These are phyloP conservation scores for Opisthocomus hoazin DNA, from an alignment of 2,113 vertebrate genomes.

Conservation along the genomic window DNA sequence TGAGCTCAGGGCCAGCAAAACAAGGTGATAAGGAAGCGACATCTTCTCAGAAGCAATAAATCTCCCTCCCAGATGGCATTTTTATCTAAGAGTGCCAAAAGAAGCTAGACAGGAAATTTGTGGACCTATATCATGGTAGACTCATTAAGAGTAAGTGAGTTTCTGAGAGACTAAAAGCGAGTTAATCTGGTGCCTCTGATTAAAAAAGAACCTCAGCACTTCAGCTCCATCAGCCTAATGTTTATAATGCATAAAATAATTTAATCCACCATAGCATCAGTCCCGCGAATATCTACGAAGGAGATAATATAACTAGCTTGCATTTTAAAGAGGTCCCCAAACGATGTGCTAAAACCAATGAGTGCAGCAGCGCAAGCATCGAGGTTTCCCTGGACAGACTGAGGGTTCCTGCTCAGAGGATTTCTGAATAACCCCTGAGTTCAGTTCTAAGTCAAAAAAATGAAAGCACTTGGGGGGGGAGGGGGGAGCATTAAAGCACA, in stretches of 20 bases:
- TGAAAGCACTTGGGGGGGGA: fast-evolving
- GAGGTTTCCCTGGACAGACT: not conserved
- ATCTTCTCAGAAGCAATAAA: conserved; percentile 45
- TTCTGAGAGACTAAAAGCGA: conserved; percentile 45
- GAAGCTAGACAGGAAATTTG: conserved; percentile 59
- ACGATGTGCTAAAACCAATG: not conserved
- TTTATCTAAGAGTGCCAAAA: conserved; percentile 67
- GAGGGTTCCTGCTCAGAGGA: not conserved
- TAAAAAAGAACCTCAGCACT: conserved; percentile 48
- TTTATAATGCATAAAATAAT: conserved; percentile 33
- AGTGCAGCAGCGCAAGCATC: not conserved
- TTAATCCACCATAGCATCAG: not conserved
- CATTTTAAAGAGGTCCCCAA: not conserved
- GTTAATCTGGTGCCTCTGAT: conserved; percentile 50
- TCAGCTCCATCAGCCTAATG: conserved; percentile 1
- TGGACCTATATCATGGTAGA: conserved; percentile 21
- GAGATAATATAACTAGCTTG: not conserved
- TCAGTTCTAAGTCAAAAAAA: not conserved
- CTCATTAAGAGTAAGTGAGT: conserved; percentile 58
- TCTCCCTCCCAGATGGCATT: conserved; percentile 42
- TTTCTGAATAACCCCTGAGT: not conserved
- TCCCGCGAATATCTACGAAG: not conserved
- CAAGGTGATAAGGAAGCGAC: conserved; percentile 58
- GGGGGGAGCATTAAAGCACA: not conserved
- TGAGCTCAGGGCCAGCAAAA: conserved; percentile 43